Conservation (phyloP, 2,888 invertebrate genomes). For the Tachina lurida region DNA sequence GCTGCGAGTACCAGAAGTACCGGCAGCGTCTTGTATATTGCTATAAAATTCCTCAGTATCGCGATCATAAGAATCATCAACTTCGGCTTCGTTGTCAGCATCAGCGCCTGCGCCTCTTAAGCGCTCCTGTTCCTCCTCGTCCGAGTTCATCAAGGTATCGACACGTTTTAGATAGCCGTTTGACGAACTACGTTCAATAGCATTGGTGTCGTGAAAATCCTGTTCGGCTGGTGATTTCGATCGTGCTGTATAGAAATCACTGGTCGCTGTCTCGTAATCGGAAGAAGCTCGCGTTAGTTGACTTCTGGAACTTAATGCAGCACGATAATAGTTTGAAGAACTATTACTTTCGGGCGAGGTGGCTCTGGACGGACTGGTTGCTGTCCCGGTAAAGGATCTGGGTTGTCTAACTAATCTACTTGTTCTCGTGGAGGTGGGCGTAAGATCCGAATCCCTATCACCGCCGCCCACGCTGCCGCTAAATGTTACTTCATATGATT, state of each 20-base stretch:
- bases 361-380: conserved; percentile 74
- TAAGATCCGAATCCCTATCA: conserved; percentile 73
- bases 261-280: conserved; percentile 72
- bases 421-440: conserved; percentile 51
- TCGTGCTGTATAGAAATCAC: conserved; percentile 63
- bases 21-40: conserved; percentile 79
- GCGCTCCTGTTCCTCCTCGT: conserved; percentile 56
- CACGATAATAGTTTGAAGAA: conserved; percentile 74
- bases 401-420: conserved; percentile 63
- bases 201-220: neutral
- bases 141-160: conserved; percentile 47
- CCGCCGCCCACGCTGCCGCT: conserved; percentile 79
- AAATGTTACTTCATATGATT: conserved; percentile 79
- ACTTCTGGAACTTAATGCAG: conserved; percentile 70
- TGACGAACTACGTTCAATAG: conserved; percentile 50
- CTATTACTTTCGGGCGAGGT: conserved; percentile 74
- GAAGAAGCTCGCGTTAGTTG: conserved; percentile 70
- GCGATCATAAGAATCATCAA: conserved; percentile 77
- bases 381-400: conserved; percentile 51
- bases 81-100: conserved; percentile 73
- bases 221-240: conserved; percentile 54
- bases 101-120: conserved; percentile 47
- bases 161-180: conserved; percentile 57
- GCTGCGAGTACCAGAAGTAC: conserved; percentile 77
- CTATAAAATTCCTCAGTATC: conserved; percentile 81